Base-by-base conservation (phyloP, 2,888 invertebrate species). In the Reticulitermes lucifugus region DNA sequence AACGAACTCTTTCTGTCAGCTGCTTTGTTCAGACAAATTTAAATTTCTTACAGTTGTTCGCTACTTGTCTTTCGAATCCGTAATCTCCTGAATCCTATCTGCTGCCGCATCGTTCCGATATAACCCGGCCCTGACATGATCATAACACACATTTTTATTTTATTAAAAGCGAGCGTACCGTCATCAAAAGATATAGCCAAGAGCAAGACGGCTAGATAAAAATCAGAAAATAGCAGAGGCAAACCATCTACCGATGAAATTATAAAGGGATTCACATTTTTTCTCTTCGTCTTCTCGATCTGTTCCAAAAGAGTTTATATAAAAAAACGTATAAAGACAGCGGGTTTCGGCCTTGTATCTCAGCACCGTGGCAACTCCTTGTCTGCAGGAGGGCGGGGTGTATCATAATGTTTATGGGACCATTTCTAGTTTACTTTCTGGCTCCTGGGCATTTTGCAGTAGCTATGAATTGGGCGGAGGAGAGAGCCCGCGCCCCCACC, bases 191-290 rank as follows among this genome's bases (percentile, higher is more conserved):
- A 59, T 75, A 84, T 80, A 25, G 84, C 84, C 84, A 79, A 29
- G 21, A 81, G 84, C 80, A n/a, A 84, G 22, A 46, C 22, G 29
- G 25, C 41, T 46, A 84, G 84, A 84, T 84, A 80, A 84, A 83
- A 81, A 84, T 84, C 84, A 84, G 84, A 84, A 84, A 81, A 84
- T 84, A 84, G 84, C 81, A 79, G 80, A 84, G 84, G 65, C 71
- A 77, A 84, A 79, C 25, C 60, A 77, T 84, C 71, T 79, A 79
- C 81, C 80, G 84, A 81, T 80, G 84, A 79, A 84, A 84, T 84
- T 84, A 80, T 84, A 84, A 84, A 84, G 81, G 75, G 79, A 59
- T 51, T 41, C 71, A 79, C 43, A 77, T 43, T 84, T 46, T 65
- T 55, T 29, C 10, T 80, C 59, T 75, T 59, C 55, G 35, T 65